Evolutionary conservation across 2,888 invertebrate genomes (phyloP), one percentile per base, ranked within the genome.

Genomic region (Craniophora ligustri): DNA sequence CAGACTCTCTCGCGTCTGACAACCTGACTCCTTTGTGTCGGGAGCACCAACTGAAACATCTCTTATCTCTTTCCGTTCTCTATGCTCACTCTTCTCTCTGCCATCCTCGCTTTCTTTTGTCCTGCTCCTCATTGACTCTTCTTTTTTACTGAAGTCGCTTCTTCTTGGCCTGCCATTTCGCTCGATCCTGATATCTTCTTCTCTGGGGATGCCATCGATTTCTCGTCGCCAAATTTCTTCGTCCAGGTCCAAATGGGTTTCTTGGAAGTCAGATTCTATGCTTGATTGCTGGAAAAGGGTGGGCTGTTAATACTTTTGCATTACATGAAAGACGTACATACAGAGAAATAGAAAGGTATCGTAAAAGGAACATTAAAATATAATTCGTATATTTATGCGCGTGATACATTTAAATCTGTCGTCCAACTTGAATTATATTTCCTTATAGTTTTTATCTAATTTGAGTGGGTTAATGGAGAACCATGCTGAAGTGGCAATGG

Each of bases 1-100:
- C 23, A 97, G 87, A 76, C 97, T 97, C 83, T 97, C 97, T 69
- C 97, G 94, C 0, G 98, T 98, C 84, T 98, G 98, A 82, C 97
- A 98, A 0, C 90, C 86, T 1, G 91, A 91, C 55, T 93, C 93
- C 60, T 92, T 93, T 0, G 92, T 92, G 65, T 93, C 92, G 5
- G 92, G 92, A 0, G 87, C 90, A 0, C 92, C 91, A 8, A 92
- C 92, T 0, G 92, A 92, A 5, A 79, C 92, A 60, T 92, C 92
- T 75, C 89, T 83, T 42, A 86, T 92, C 63, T 91, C 87, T 2
- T 56, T 61, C 26, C 56, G 23, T 6, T 57, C 57, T 3, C 11
- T 57, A 7, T 40, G 13, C 1, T 62, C 41, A 28, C 82, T 90
- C 68, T 75, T 87, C 23, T 84, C 87, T 48, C 64, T 78, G 10